Evolutionary conservation across 2,113 vertebrate genomes (phyloP), one percentile per base, ranked within the genome.

Genomic region (Callipepla squamata): DNA sequence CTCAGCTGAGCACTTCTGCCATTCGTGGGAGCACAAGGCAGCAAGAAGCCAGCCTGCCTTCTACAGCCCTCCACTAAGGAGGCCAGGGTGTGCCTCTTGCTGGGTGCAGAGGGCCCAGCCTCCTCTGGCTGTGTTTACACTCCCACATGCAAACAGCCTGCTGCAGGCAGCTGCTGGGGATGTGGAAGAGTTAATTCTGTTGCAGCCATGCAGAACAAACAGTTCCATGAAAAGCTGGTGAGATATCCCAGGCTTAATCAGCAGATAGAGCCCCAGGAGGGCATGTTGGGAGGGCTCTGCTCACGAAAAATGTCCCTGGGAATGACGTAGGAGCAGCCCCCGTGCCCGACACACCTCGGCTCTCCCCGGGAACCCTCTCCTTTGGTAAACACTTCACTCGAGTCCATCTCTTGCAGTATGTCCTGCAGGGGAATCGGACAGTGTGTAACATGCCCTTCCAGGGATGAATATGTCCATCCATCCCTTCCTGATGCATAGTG

Each of bases 201-300:
- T 6, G 4, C 15, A 34, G 23, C 10, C 9, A 5, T 48, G 80
- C 62, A 92, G 59, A 67, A 75, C 91, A 95, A 97, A 96, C 87
- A 95, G 67, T 59, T 4, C 68, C 58, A 32, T 1, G 30, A 92
- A 76, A 92, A 69, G 58, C 48, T 86, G 55, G 13, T 5, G 12
- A 94, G 85, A 94, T 84, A 94, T 20, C 45, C 73, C 4, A 61
- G 7, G 34, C 66, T 88, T 93, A 94, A 95, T 90, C 90, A 86
- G 87, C 74, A 59, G 86, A 93, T 90, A 94, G 75, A 12, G 3
- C 61, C 32, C 32, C 58, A 5, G 28, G 16, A 2, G 0, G 78
- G 36, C 80, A 40, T 0, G 7, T 23, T 23, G 14, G 67, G 70
- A 82, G 66, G n/a, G 22, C 47, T 93, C 23, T 6, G 4, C 8